Conservation (phyloP, 2,888 invertebrate species). For the Scaeva pyrastri region DNA sequence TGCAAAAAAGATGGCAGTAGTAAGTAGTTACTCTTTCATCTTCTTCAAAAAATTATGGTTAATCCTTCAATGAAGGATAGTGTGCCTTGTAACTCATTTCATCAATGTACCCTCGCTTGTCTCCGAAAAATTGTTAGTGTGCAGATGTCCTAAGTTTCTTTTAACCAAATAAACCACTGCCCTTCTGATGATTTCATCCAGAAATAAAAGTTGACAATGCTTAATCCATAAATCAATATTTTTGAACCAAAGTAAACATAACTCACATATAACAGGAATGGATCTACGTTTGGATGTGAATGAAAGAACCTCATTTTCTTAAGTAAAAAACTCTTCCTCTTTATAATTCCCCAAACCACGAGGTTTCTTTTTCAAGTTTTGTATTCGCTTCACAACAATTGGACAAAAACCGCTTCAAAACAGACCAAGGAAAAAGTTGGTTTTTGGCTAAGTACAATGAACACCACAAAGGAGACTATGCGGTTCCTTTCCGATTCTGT, state of each 20-base stretch:
- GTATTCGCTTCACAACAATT: conserved; percentile 37
- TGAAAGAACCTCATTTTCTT: conserved; percentile 42
- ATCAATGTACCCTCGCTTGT: too few species aligned
- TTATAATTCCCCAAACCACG: conserved; percentile 26
- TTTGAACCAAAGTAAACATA: too few species aligned
- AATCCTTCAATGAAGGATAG: too few species aligned
- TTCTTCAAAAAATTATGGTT: too few species aligned
- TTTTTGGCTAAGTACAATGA: conserved; percentile 40
- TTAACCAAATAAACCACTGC: too few species aligned
- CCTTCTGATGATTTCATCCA: not conserved
- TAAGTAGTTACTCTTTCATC: too few species aligned
- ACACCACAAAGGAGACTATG: conserved; percentile 49
- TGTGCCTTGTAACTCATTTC: too few species aligned
- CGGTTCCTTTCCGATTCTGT: conserved; percentile 50
- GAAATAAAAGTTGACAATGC: not conserved
- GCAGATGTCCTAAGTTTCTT: too few species aligned
- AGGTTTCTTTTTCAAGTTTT: conserved; percentile 34
- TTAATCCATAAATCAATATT: not conserved
- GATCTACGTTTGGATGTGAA: not conserved
- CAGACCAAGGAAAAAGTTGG: conserved; percentile 15
- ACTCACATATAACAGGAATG: not conserved
- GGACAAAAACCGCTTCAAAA: conserved; percentile 38
- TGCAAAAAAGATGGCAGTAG: too few species aligned
- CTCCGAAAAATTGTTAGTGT: too few species aligned
- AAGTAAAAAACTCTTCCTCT: conserved; percentile 32